A percentile compares a stretch with the other conserved stretches of the same genome.
Conservation (phyloP, 1,140 invertebrate genomes). For the Cydia amplana region DNA sequence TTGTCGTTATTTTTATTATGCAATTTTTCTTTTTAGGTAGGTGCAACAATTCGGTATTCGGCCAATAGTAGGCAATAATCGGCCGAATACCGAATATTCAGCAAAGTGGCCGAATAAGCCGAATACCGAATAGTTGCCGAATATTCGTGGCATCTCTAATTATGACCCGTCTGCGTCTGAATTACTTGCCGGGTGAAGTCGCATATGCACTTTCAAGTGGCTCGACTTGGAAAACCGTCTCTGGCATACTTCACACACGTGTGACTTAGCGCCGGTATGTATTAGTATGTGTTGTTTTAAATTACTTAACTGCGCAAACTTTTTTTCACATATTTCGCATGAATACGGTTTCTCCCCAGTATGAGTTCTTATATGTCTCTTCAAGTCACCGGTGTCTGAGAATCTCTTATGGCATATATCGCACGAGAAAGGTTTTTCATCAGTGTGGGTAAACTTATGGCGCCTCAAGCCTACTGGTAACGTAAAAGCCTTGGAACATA, state of each 20-base stretch:
- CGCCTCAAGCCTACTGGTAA: not conserved
- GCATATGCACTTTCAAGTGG: not conserved
- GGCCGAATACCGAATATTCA: too few relatives aligned
- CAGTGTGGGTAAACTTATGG: not conserved
- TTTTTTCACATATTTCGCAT: not conserved
- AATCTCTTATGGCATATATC: not conserved
- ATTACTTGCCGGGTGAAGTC: too few relatives aligned
- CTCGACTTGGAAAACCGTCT: not conserved
- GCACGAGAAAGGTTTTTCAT: not conserved
- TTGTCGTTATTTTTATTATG: too few relatives aligned
- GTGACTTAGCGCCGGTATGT: not conserved
- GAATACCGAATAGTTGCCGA: too few relatives aligned
- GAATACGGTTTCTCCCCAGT: conserved; percentile 1
- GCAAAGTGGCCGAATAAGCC: too few relatives aligned
- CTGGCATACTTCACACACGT: not conserved
- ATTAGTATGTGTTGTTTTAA: not conserved
- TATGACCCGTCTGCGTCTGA: too few relatives aligned
- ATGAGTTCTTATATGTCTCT: not conserved
- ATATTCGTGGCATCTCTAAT: too few relatives aligned
- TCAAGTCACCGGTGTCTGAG: not conserved
- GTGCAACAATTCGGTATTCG: too few relatives aligned
- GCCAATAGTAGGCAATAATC: too few relatives aligned
- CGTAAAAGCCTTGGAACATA: not conserved
- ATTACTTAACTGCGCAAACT: not conserved
- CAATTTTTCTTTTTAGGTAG: too few relatives aligned